phyloP scores from a whole-genome alignment of 2,797 vertebrate species.

The Galago senegalensis region DNA sequence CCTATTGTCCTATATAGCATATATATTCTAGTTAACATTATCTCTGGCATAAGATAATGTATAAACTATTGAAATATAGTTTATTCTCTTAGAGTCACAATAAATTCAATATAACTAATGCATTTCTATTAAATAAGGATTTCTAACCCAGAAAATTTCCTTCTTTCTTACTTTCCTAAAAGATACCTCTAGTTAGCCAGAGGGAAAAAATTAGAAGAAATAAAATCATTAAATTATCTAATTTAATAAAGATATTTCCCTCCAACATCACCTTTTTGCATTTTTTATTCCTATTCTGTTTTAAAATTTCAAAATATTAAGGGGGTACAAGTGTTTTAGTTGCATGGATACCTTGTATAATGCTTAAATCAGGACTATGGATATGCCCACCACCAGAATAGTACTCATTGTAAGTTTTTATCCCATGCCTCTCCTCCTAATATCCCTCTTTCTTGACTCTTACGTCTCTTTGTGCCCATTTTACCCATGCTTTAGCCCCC shows the following conservation, averaged over 20 bases:
- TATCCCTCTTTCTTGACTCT: too few relatives aligned
- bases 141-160: not conserved
- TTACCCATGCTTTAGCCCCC: too few relatives aligned
- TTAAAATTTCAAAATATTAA: not conserved
- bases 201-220: conserved; percentile 4
- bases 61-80: conserved; percentile 37
- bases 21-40: conserved; percentile 59
- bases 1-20: conserved; percentile 17
- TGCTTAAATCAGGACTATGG: too few relatives aligned
- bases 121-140: conserved; percentile 37
- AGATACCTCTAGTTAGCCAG: not conserved
- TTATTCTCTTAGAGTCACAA: not conserved
- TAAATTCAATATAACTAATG: conserved; percentile 18
- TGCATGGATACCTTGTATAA: too few relatives aligned
- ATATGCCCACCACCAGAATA: too few relatives aligned
- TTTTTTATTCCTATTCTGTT: not conserved
- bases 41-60: conserved; percentile 51
- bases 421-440: too few relatives aligned
- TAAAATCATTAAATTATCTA: not conserved
- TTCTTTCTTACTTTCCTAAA: conserved; percentile 37
- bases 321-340: too few relatives aligned
- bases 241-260: conserved; percentile 24
- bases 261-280: not conserved
- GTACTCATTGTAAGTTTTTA: too few relatives aligned
- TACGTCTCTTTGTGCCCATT: too few relatives aligned